Evolutionary conservation across 2,113 vertebrate genomes (phyloP), one percentile per base, ranked within the genome.

Genomic region (Cacatua alba): DNA sequence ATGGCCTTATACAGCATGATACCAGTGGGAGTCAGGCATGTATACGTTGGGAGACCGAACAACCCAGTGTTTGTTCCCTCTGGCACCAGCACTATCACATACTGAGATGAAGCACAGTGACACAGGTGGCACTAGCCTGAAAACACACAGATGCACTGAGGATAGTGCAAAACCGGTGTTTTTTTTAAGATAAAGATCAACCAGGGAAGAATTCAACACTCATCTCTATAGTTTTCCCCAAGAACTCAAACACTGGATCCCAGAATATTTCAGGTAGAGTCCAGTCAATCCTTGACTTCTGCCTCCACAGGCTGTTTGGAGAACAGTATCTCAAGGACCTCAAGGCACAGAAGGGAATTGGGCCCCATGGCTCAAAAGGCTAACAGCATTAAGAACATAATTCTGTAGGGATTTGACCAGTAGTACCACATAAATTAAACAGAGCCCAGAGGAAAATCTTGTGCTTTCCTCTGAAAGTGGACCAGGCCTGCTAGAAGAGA

Each of bases 11-110:
- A 76, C 48, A 93, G 88, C 86, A 49, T 2, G 5, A 75, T 52
- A 69, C 10, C 4, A 5, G 29, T 0, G 0, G 69, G 70, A 91
- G 46, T 69, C 83, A 68, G 57, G 82, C 70, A 67, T 2, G 5
- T 19, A 29, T 11, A 29, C 29, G 41, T 10, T 3, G 3, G 74
- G 65, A 88, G 41, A 62, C 44, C 24, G 82, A 97, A 96, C 95
- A 96, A 92, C 63, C 28, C 78, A 1, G 10, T 20, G 10, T 53
- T 94, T 97, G 83, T 96, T 96, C 83, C 81, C 41, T 65, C 57
- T 10, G 5, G 86, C 88, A 91, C 48, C 41, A 33, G 52, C 37
- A 52, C 39, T 62, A 82, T 86, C 72, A 52, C 44, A n/a, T 37
- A 70, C n/a, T 0, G 2, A 86, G 53, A 85, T 0, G 24, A 78